phyloP scores from a whole-genome alignment of 2,888 invertebrate genomes.

The Phaedon cochleariae region DNA sequence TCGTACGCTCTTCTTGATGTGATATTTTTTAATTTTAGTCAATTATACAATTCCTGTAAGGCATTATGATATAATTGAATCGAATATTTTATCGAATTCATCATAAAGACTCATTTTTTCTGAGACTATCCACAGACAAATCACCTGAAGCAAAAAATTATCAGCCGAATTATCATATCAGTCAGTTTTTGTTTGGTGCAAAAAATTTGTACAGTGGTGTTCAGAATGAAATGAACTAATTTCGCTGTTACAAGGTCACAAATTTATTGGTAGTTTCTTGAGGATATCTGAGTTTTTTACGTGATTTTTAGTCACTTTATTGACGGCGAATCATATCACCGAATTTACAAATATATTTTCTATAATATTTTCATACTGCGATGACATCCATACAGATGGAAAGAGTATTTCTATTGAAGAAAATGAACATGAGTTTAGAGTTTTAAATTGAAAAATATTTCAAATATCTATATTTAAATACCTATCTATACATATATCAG shows the following conservation, averaged over 20 bases:
- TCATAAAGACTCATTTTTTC: background rate
- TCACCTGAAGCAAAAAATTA: background rate
- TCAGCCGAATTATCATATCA: conserved; percentile 14
- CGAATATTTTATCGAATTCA: background rate
- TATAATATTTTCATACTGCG: background rate
- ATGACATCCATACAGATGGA: background rate
- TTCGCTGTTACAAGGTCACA: no score
- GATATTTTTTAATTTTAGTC: conserved; percentile 39
- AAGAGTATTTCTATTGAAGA: background rate
- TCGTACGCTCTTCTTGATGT: conserved; percentile 33
- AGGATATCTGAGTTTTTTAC: no score
- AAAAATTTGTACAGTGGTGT: background rate
- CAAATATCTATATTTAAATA: background rate
- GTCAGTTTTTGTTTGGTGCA: background rate
- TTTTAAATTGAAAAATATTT: background rate
- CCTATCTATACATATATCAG: background rate
- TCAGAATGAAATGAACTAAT: no score
- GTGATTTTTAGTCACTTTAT: no score
- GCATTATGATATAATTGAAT: no score
- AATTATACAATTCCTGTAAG: conserved; percentile 24
- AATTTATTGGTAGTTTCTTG: no score
- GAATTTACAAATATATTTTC: conserved; percentile 1
- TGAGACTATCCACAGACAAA: conserved; percentile 16
- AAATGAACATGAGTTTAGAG: background rate
- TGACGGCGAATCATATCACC: background rate